Conservation (phyloP, 2,888 invertebrate genomes). For the Volucella zonaria region DNA sequence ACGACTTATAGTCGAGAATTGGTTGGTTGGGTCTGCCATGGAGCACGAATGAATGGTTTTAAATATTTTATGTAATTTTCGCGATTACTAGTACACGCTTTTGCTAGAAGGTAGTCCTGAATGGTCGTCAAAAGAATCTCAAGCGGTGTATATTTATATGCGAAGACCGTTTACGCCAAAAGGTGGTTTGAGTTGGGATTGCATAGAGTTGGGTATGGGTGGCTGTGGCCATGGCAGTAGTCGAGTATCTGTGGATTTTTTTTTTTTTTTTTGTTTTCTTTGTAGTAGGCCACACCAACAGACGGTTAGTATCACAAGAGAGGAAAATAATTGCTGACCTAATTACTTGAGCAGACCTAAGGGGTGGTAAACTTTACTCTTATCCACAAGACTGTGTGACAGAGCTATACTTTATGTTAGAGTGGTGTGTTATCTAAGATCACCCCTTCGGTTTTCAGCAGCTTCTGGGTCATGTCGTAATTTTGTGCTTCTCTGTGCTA, state of each 20-base stretch:
- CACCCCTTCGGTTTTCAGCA: slow-evolving; percentile 43
- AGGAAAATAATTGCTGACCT: slow-evolving; percentile 66
- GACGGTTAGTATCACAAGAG: slow-evolving; percentile 50
- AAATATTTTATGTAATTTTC: slow-evolving; percentile 74
- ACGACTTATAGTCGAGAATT: slow-evolving; percentile 11
- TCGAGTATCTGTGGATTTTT: slow-evolving; percentile 18
- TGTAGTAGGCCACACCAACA: background rate
- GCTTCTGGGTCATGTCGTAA: slow-evolving; percentile 45
- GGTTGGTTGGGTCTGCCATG: slow-evolving; percentile 16
- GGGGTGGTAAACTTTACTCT: slow-evolving; percentile 26
- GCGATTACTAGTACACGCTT: slow-evolving; percentile 62
- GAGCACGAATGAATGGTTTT: slow-evolving; percentile 66
- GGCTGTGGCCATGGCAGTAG: background rate
- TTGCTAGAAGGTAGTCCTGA: slow-evolving; percentile 31
- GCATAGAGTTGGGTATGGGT: no score
- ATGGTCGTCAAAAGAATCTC: slow-evolving; percentile 41
- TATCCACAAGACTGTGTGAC: background rate
- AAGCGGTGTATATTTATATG: slow-evolving; percentile 50
- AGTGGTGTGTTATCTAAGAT: slow-evolving; percentile 15
- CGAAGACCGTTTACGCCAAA: slow-evolving; percentile 32
- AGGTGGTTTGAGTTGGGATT: slow-evolving; percentile 1
- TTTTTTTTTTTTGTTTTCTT: background rate
- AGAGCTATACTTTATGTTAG: background rate
- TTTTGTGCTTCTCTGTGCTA: slow-evolving; percentile 14
- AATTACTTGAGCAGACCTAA: slow-evolving; percentile 55